Evolutionary conservation across 2,888 invertebrate genomes (phyloP).

Genomic region (Idaea dimidiata): DNA sequence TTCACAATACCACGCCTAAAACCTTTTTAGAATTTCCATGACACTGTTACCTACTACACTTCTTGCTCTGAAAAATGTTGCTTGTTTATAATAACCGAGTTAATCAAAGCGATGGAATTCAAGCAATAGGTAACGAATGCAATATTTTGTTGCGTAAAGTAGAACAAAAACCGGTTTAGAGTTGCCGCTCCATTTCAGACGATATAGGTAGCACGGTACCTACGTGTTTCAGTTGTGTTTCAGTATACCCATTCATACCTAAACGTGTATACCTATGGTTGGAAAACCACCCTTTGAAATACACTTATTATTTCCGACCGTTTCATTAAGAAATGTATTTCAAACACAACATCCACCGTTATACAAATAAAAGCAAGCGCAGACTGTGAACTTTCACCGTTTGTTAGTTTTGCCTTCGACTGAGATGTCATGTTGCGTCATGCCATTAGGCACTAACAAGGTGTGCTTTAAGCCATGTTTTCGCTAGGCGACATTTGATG

Average conservation of each 20-base stretch:
- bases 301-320: conserved; percentile 20
- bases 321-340: conserved; percentile 15
- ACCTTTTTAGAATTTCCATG: conserved; percentile 11
- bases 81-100: conserved; percentile 63
- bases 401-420: conserved; percentile 59
- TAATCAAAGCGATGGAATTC: conserved; percentile 64
- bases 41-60: conserved; percentile 8
- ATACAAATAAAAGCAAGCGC: conserved; percentile 15
- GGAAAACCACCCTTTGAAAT: conserved; percentile 30
- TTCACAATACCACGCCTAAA: conserved; percentile 25
- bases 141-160: conserved; percentile 65
- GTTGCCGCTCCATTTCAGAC: conserved; percentile 70
- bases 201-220: conserved; percentile 36
- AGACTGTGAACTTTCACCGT: conserved; percentile 68
- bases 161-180: conserved; percentile 58
- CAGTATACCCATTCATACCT: too few species aligned
- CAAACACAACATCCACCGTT: not conserved
- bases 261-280: conserved; percentile 5
- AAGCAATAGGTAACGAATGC: conserved; percentile 66
- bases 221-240: conserved; percentile 16
- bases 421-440: conserved; percentile 62
- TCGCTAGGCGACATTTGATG: too few species aligned
- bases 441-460: conserved; percentile 49
- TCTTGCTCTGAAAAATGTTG: conserved; percentile 43
- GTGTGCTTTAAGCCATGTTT: conserved; percentile 38